These are phyloP conservation scores for Leptopterna dolabrata DNA, from an alignment of 2,888 invertebrate species.

Conservation along the genomic window DNA sequence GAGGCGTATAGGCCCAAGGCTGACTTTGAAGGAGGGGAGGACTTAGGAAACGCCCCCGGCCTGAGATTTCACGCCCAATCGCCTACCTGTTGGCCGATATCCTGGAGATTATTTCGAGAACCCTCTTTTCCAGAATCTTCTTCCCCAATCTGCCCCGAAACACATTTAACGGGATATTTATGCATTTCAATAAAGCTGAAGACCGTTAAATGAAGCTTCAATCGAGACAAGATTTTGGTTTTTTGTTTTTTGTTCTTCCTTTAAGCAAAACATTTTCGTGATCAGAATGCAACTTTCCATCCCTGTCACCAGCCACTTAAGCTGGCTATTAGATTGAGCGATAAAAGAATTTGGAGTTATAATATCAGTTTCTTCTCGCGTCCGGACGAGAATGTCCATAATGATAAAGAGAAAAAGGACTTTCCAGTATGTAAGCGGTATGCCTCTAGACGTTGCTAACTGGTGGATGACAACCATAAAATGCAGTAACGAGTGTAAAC, in stretches of 20 bases:
- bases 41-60: neutral
- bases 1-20: neutral
- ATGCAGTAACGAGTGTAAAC: too few species aligned
- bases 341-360: neutral
- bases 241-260: neutral
- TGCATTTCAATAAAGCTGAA: conserved; percentile 26
- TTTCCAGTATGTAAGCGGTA: too few species aligned
- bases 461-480: too few species aligned
- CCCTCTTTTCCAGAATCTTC: neutral
- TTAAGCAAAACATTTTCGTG: neutral
- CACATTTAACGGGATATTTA: conserved; percentile 22
- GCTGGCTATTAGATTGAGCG: neutral
- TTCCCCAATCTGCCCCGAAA: neutral
- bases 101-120: neutral
- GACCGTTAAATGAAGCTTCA: conserved; percentile 12
- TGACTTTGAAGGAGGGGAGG: neutral
- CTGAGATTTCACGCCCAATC: conserved; percentile 39
- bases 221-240: conserved; percentile 21
- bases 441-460: too few species aligned
- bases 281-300: neutral
- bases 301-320: neutral
- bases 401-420: too few species aligned
- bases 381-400: neutral
- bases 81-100: conserved; percentile 26
- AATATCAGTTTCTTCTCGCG: neutral